These are phyloP conservation scores for Dicyrtoma fusca DNA, from an alignment of 2,888 invertebrate genomes.

Conservation along the genomic window DNA sequence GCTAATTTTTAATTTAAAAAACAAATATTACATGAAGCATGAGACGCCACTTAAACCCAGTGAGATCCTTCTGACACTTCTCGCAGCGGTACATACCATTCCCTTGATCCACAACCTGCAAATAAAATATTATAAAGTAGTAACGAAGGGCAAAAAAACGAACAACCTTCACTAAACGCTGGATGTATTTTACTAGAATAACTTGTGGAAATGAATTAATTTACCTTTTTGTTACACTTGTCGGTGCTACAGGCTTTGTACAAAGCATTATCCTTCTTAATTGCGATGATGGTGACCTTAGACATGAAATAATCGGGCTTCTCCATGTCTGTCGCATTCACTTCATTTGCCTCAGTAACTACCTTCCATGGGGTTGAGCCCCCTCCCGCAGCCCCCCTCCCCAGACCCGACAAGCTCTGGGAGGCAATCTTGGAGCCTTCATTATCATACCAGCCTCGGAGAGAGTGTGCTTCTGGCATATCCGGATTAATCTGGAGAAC, in stretches of 20 bases:
- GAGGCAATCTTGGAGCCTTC: conserved; percentile 69
- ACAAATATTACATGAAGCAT: conserved; percentile 70
- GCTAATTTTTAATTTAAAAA: neutral
- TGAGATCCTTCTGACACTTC: conserved; percentile 84
- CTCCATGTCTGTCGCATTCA: conserved; percentile 73
- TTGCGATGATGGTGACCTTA: conserved; percentile 76
- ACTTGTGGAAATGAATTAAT: too few species aligned
- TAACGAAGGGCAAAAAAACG: neutral
- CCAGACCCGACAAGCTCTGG: conserved; percentile 62
- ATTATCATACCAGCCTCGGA: conserved; percentile 91
- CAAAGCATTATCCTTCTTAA: conserved; percentile 79
- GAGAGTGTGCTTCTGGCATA: conserved; percentile 77
- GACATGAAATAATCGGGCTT: conserved; percentile 80
- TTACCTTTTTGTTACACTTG: conserved; percentile 88
- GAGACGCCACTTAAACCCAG: conserved; percentile 83
- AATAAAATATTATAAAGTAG: conserved; percentile 8
- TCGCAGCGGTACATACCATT: conserved; percentile 91
- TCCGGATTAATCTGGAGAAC: conserved; percentile 78
- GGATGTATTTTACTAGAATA: too few species aligned
- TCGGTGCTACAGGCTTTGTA: conserved; percentile 90
- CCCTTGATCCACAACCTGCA: conserved; percentile 75
- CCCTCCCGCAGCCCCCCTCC: conserved; percentile 39
- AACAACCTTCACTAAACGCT: neutral
- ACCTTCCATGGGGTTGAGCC: conserved; percentile 71
- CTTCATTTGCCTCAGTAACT: conserved; percentile 73